Evolutionary conservation across 2,797 vertebrate species (phyloP), one percentile per base, ranked within the genome.

Genomic region (Clarias pachynema): DNA sequence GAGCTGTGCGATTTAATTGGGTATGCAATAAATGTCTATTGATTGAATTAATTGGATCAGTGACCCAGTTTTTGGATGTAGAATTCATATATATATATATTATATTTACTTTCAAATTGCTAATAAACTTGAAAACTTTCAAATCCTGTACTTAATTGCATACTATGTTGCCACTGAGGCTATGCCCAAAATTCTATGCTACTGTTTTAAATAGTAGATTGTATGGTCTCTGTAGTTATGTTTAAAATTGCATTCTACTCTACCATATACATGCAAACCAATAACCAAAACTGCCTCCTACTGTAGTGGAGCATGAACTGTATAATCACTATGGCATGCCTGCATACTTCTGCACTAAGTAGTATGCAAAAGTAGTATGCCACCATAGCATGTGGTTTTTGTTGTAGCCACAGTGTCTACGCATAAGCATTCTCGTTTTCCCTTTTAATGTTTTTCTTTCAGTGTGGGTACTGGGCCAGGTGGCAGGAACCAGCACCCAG

Each of bases 401-500:
- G 18, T 49, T 80, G 78, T 65, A 29, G 60, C 34, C 37, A n/a
- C 15, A 49, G 59, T 40, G 59, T 80, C 31, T 60, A 20, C 65
- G 40, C 26, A 6, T 56, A 56, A 68, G n/a, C 9, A 49, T 81
- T 66, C 5, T 16, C 18, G 3, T 79, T 63, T 79, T 79, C 60
- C 78, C 37, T 49, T 80, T 31, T 16, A 44, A 10, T 26, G 7
- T 62, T 26, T 12, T 74, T 53, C 40, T 49, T 81, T 49, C 37
- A 49, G 16, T 29, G 14, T 29, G 40, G 18, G 8, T 68, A 69
- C 24, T 7, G 10, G 20, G 31, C 65, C 80, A 82, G 66, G 49
- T 82, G 66, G 66, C 49, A 82, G 37, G 85, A 82, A 82, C 31
- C 14, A 26, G 7, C 31, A 65, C n/a, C 34, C 20, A 62, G 37